These are phyloP conservation scores for Ostrea denselamellosa DNA, from an alignment of 1,140 invertebrate species.

Conservation along the genomic window DNA sequence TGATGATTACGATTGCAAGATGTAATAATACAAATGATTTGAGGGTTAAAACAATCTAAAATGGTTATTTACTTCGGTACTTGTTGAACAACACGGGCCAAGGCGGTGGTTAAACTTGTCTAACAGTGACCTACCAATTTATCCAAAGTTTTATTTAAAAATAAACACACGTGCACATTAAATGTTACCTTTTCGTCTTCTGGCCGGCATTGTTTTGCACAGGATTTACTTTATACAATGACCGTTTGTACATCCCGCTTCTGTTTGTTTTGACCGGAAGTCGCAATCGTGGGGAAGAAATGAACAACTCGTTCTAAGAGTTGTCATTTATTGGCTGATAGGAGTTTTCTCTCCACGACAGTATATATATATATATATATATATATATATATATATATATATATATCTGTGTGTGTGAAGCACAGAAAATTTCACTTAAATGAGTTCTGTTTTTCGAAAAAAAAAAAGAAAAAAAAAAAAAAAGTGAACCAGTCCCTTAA, in stretches of 20 bases:
- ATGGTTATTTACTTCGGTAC: too few relatives aligned
- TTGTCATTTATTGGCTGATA: neutral
- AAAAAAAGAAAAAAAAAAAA: too few relatives aligned
- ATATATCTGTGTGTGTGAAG: too few relatives aligned
- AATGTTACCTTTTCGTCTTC: neutral
- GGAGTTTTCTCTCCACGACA: too few relatives aligned
- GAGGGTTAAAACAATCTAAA: too few relatives aligned
- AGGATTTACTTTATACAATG: neutral
- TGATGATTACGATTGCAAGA: too few relatives aligned
- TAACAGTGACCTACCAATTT: neutral
- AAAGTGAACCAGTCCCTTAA: too few relatives aligned
- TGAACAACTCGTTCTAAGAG: neutral
- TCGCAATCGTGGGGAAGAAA: neutral
- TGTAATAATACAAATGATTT: too few relatives aligned
- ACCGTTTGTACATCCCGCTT: constrained; percentile 31
- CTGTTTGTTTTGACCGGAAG: neutral
- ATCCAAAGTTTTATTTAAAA: neutral
- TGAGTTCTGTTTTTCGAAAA: too few relatives aligned
- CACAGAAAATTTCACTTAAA: too few relatives aligned
- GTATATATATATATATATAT: neutral
- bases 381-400: too few relatives aligned
- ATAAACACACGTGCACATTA: neutral
- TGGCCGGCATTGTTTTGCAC: neutral
- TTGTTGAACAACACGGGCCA: too few relatives aligned
- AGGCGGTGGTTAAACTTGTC: neutral